Evolutionary conservation across 2,113 vertebrate species (phyloP).

Genomic region (Channa maculata): DNA sequence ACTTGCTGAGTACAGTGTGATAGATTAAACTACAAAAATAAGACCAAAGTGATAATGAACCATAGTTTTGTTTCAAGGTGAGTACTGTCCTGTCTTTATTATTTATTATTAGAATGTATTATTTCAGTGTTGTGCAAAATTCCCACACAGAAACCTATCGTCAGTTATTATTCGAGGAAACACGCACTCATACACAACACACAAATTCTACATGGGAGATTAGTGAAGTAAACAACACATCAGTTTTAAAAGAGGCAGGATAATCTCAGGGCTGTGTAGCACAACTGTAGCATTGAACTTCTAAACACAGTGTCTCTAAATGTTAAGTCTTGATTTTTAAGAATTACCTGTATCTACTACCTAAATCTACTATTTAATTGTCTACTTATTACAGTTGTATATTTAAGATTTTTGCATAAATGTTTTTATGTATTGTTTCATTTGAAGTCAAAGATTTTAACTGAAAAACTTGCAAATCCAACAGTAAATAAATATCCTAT

Average conservation of each 20-base stretch:
- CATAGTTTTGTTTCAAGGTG: too few relatives aligned
- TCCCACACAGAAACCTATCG: too few relatives aligned
- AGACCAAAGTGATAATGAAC: neutral
- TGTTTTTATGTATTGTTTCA: neutral
- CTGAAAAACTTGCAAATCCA: neutral
- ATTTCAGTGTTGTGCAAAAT: too few relatives aligned
- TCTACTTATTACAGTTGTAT: neutral
- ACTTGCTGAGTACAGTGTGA: neutral
- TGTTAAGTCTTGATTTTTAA: neutral
- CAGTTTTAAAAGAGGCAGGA: too few relatives aligned
- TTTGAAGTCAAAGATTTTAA: neutral
- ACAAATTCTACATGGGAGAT: too few relatives aligned
- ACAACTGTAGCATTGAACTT: slow-evolving; percentile 2
- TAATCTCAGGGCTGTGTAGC: slow-evolving; percentile 44
- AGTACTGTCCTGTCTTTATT: too few relatives aligned
- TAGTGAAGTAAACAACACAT: too few relatives aligned
- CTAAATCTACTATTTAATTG: too few relatives aligned
- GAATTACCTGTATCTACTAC: neutral
- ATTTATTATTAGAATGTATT: too few relatives aligned
- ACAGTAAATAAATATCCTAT: neutral
- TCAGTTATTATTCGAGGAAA: too few relatives aligned
- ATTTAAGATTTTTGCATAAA: slow-evolving; percentile 10
- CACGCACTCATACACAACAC: too few relatives aligned
- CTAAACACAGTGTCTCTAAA: neutral
- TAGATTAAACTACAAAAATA: neutral